Evolutionary conservation across 2,888 invertebrate species (phyloP).

Genomic region (Neria commutata): DNA sequence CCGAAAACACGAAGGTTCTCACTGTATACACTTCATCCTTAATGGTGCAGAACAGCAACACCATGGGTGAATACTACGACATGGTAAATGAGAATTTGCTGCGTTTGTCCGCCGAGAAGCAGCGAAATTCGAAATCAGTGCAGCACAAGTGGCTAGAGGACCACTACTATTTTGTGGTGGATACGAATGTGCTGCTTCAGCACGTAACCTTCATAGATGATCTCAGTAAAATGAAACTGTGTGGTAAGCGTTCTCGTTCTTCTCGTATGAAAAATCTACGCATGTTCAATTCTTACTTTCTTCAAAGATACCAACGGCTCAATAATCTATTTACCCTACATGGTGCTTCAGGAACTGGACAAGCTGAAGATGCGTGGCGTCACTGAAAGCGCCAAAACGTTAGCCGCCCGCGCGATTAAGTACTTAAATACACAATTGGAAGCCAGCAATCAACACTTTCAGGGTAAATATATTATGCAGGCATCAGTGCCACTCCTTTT

Average conservation of each 20-base stretch:
- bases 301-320: slow-evolving; percentile 45
- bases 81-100: slow-evolving; percentile 44
- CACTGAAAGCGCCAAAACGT: slow-evolving; percentile 31
- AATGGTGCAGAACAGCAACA: too few species aligned
- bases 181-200: slow-evolving; percentile 64
- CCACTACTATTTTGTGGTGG: slow-evolving; percentile 61
- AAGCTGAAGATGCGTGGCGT: slow-evolving; percentile 56
- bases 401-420: slow-evolving; percentile 48
- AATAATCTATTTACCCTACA: slow-evolving; percentile 63
- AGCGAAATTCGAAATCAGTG: slow-evolving; percentile 1
- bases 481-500: neutral
- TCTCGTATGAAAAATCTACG: too few species aligned
- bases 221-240: slow-evolving; percentile 47
- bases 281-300: neutral
- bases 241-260: slow-evolving; percentile 30
- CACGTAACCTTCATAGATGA: slow-evolving; percentile 58
- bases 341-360: slow-evolving; percentile 65
- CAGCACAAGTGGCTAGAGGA: slow-evolving; percentile 35
- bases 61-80: slow-evolving; percentile 37
- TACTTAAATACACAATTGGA: slow-evolving; percentile 49
- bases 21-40: neutral
- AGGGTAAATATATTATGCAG: slow-evolving; percentile 38
- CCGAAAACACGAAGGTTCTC: neutral
- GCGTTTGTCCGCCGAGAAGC: slow-evolving; percentile 36
- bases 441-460: slow-evolving; percentile 32